phyloP scores from a whole-genome alignment of 1,140 invertebrate species.

The Bombus balteatus region DNA sequence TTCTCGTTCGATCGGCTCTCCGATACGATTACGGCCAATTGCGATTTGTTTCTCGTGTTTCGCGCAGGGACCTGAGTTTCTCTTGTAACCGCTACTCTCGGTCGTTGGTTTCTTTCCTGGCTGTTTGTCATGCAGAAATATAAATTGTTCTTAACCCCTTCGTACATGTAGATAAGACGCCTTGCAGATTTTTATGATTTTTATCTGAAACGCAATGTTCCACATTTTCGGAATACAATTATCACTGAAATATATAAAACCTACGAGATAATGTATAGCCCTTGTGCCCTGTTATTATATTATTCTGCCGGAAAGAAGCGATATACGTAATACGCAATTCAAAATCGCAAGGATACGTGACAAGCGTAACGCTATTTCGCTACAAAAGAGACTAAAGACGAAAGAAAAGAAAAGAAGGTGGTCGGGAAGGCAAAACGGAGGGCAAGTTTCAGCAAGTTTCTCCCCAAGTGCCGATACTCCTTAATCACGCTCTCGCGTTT shows the following conservation, averaged over 20 bases:
- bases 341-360: background rate
- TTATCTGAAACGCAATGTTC: too few relatives aligned
- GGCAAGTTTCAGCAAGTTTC: slow-evolving; percentile 42
- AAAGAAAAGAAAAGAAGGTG: background rate
- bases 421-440: slow-evolving; percentile 5
- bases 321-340: too few relatives aligned
- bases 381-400: background rate
- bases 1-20: background rate
- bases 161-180: too few relatives aligned
- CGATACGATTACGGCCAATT: slow-evolving; percentile 30
- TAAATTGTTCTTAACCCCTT: background rate
- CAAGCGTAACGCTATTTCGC: background rate
- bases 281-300: too few relatives aligned
- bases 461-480: slow-evolving; percentile 48
- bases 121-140: too few relatives aligned
- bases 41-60: slow-evolving; percentile 19
- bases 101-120: background rate
- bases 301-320: too few relatives aligned
- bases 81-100: background rate
- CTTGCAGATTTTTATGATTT: too few relatives aligned
- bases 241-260: too few relatives aligned
- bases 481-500: slow-evolving; percentile 38
- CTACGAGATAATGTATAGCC: too few relatives aligned
- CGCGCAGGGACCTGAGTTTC: background rate
- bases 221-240: too few relatives aligned